Evolutionary conservation across 2,113 vertebrate genomes (phyloP), one percentile per base, ranked within the genome.

Genomic region (Anolis carolinensis): DNA sequence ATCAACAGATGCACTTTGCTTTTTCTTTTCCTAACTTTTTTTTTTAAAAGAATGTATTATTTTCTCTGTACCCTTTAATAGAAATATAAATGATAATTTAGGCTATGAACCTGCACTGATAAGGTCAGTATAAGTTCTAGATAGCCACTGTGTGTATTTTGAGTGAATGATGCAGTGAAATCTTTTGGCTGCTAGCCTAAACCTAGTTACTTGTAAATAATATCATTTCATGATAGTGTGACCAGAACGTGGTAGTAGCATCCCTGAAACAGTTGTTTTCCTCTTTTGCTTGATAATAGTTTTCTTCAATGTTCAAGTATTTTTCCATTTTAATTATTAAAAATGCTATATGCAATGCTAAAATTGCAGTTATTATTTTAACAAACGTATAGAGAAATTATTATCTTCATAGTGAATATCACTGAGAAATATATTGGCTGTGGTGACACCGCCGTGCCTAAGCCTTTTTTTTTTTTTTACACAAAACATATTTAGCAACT

Each of bases 321-420:
- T 83, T 92, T 55, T 32, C 44, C 82, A 34, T 89, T 95, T 96
- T 93, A 95, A 94, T 96, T 95, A 93, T 95, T 96, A 93, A 96
- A 81, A 92, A 90, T 93, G 85, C 92, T 94, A 88, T 87, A 83
- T 93, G 88, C 82, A 70, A 91, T 87, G 89, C 93, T 92, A 91
- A 93, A 94, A 92, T 90, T 91, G 14, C 82, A 91, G 44, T 92
- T 94, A 92, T 81, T 74, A 89, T 93, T 94, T 86, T 84, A 44
- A 83, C 81, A 91, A 84, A 30, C 88, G 81, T 90, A 89, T 94
- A 86, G 9, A 74, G 85, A 91, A 90, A 70, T 10, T 44, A 90
- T 93, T 94, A 30, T 88, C 91, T 95, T 93, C 85, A 86, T 94
- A 88, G 90, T 84, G 94, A 88, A 93, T 91, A 93, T 94, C 90